These are phyloP conservation scores for Danio jaintianensis DNA, from an alignment of 2,797 vertebrate genomes.

Conservation along the genomic window DNA sequence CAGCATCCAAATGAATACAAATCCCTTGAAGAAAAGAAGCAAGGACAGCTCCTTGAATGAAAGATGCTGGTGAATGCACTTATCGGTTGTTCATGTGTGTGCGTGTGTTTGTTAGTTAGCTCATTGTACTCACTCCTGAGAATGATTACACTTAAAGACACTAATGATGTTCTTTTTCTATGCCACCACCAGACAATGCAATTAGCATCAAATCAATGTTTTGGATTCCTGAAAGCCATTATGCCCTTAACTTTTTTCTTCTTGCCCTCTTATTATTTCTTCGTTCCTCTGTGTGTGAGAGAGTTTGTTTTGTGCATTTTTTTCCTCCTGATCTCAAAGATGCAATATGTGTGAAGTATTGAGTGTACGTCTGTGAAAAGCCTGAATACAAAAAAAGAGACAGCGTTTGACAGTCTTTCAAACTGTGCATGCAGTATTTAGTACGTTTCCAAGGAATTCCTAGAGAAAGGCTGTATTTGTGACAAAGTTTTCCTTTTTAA, in stretches of 20 bases:
- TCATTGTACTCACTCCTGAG: conserved; percentile 76
- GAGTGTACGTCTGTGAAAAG: background rate
- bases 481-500: conserved; percentile 16
- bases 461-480: background rate
- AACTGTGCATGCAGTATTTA: conserved; percentile 12
- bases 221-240: conserved; percentile 73
- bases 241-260: conserved; percentile 67
- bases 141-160: conserved; percentile 84
- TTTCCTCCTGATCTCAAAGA: conserved; percentile 5
- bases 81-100: background rate
- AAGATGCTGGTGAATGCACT: conserved; percentile 3
- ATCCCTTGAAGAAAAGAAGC: conserved; percentile 21
- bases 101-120: conserved; percentile 50
- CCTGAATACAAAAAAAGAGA: background rate
- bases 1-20: conserved; percentile 25
- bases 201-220: conserved; percentile 83
- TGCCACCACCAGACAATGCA: conserved; percentile 76
- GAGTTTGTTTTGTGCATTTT: background rate
- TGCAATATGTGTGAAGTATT: background rate
- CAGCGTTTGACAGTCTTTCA: conserved; percentile 4
- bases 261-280: background rate
- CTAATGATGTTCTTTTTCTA: conserved; percentile 80
- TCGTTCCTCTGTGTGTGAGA: background rate
- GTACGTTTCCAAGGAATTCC: background rate
- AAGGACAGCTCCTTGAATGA: background rate